phyloP scores from a whole-genome alignment of 2,797 vertebrate genomes.

The Rhinatrema bivittatum region DNA sequence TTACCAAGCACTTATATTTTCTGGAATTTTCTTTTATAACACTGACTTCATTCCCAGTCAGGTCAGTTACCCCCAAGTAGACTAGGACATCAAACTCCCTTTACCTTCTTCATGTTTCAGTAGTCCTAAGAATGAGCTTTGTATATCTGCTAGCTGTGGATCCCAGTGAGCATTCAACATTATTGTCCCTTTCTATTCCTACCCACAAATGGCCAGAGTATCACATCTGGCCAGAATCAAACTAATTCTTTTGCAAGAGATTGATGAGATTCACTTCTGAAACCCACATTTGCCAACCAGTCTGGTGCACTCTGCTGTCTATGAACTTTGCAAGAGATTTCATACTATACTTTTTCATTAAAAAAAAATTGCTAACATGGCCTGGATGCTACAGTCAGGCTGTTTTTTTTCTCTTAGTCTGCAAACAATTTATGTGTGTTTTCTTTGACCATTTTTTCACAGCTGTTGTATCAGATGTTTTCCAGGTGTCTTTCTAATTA shows the following conservation, averaged over 20 bases:
- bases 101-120: too few species aligned
- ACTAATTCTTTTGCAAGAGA: conserved; percentile 33
- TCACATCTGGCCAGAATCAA: conserved; percentile 43
- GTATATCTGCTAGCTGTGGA: too few species aligned
- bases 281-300: conserved; percentile 26
- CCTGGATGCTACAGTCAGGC: conserved; percentile 16
- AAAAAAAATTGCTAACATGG: conserved; percentile 17
- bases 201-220: conserved; percentile 3
- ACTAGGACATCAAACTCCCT: too few species aligned
- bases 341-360: too few species aligned
- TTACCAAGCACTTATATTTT: too few species aligned
- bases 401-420: conserved; percentile 1
- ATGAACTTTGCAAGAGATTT: conserved; percentile 4
- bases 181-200: conserved; percentile 10
- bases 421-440: conserved; percentile 17
- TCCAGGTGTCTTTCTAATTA: conserved; percentile 25
- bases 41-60: too few species aligned
- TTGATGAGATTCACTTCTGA: conserved; percentile 62
- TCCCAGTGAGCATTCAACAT: too few species aligned
- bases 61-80: too few species aligned
- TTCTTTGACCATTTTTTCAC: conserved; percentile 18
- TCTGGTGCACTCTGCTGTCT: conserved; percentile 43
- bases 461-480: conserved; percentile 8
- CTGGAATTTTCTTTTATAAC: too few species aligned
- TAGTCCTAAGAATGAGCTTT: conserved; percentile 1